Evolutionary conservation across 2,888 invertebrate genomes (phyloP).

Genomic region (Chymomyza amoena): DNA sequence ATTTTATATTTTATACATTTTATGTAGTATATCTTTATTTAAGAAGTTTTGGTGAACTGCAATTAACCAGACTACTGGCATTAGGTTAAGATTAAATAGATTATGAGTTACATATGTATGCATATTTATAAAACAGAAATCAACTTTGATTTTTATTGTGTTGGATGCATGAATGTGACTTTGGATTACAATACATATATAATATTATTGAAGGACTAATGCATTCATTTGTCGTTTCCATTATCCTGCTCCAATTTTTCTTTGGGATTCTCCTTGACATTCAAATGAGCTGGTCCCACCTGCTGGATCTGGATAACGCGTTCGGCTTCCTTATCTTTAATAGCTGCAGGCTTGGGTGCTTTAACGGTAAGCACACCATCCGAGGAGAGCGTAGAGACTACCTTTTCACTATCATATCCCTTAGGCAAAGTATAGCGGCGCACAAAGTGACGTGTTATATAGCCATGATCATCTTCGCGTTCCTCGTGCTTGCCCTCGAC

Average conservation of each 20-base stretch:
- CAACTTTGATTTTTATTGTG: background rate
- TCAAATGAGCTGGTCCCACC: conserved; percentile 81
- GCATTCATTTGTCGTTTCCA: background rate
- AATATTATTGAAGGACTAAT: background rate
- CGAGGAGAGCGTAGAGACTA: conserved; percentile 87
- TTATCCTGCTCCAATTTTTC: background rate
- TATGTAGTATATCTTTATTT: background rate
- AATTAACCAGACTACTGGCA: background rate
- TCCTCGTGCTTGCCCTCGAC: conserved; percentile 87
- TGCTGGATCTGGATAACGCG: conserved; percentile 82
- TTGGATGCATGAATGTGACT: background rate
- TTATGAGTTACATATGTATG: background rate
- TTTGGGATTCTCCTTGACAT: conserved; percentile 47
- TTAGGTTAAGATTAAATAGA: background rate
- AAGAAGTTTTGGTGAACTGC: background rate
- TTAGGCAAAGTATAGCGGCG: conserved; percentile 85
- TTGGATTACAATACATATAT: background rate
- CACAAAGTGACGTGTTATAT: conserved; percentile 88
- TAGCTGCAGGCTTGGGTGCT: conserved; percentile 81
- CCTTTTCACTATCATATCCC: conserved; percentile 84
- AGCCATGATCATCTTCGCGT: conserved; percentile 86
- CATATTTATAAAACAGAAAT: background rate
- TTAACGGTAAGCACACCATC: conserved; percentile 89
- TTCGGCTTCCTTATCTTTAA: conserved; percentile 78
- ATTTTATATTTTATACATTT: background rate